Evolutionary conservation across 2,113 vertebrate species (phyloP).

Genomic region (Xerus inauris): DNA sequence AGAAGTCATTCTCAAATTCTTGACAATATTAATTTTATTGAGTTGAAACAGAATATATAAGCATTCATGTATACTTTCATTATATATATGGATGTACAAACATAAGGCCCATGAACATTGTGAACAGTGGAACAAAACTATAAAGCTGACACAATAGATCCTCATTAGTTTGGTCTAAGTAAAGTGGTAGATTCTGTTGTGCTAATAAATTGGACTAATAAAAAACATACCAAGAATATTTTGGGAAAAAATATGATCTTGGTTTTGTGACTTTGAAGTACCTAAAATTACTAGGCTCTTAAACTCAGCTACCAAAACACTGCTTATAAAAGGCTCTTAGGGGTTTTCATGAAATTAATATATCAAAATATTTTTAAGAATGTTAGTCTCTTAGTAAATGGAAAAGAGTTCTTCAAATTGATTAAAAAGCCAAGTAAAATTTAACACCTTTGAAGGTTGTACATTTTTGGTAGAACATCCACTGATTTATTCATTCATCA

Average conservation of each 20-base stretch:
- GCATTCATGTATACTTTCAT: not conserved
- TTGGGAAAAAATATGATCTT: not conserved
- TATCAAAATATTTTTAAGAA: not conserved
- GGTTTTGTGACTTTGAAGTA: not conserved
- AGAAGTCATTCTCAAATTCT: not conserved
- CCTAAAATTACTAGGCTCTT: not conserved
- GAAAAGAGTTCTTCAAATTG: not conserved
- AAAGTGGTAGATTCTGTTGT: not conserved
- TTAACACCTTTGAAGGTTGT: not conserved
- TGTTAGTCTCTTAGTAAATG: not conserved
- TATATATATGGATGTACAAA: not conserved
- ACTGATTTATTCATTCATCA: not conserved
- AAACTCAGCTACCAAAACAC: not conserved
- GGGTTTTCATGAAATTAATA: not conserved
- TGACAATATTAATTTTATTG: not conserved
- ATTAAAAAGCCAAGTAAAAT: constrained; percentile 23
- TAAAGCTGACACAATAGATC: not conserved
- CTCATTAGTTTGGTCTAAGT: not conserved
- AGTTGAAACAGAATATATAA: not conserved
- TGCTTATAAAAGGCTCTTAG: not conserved
- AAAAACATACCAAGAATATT: not conserved
- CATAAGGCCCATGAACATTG: not conserved
- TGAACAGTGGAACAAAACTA: not conserved
- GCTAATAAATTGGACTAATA: not conserved
- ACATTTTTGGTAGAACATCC: not conserved